Percentiles rank a stretch among this genome's conserved stretches.
phyloP scores from a whole-genome alignment of 2,797 vertebrate genomes.

The Chlorospingus semifuscus region DNA sequence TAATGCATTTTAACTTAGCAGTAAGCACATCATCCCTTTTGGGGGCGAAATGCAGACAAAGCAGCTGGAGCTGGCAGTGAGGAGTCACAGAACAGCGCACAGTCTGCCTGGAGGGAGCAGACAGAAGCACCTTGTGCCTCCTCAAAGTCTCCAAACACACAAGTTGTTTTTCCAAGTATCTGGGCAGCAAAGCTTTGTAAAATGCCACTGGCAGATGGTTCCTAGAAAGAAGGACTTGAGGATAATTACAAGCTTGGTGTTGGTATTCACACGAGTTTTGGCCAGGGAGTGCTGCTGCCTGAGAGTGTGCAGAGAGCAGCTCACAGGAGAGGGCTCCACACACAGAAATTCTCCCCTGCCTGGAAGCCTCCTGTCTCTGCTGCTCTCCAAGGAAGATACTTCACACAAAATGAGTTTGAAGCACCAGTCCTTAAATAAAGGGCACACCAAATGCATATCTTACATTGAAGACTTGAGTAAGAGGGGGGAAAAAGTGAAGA shows the following conservation, averaged over 20 bases:
- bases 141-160: neutral
- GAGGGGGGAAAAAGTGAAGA: rapidly evolving
- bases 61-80: neutral
- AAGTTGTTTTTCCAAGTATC: neutral
- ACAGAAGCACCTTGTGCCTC: neutral
- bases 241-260: neutral
- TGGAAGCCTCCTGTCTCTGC: neutral
- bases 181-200: neutral
- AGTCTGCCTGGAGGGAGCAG: neutral
- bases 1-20: conserved; percentile 20
- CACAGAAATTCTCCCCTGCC: neutral
- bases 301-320: neutral
- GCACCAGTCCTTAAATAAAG: neutral
- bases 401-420: neutral
- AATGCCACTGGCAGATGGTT: neutral
- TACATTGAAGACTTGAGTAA: neutral
- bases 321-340: neutral
- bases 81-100: neutral
- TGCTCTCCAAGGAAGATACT: neutral
- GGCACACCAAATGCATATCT: neutral
- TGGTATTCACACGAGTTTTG: rapidly evolving
- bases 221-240: neutral
- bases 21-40: conserved; percentile 1
- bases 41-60: neutral
- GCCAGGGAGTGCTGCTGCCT: neutral